Evolutionary conservation across 2,888 invertebrate species (phyloP).

Genomic region (Melieria picta): DNA sequence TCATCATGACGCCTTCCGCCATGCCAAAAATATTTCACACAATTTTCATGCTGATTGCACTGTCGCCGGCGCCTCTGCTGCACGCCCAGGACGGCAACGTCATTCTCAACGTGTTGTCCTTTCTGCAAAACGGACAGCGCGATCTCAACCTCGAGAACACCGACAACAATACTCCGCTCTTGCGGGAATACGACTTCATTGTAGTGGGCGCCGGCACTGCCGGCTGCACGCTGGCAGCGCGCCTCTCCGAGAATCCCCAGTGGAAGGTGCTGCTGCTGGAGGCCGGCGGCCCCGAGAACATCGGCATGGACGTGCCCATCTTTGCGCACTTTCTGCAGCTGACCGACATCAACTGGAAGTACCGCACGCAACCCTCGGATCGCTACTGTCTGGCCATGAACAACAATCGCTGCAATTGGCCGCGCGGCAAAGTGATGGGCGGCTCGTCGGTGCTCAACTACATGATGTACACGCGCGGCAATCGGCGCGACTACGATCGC

Average conservation of each 20-base stretch:
- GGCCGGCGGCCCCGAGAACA: slow-evolving; percentile 77
- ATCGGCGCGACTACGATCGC: slow-evolving; percentile 76
- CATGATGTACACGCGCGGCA: slow-evolving; percentile 81
- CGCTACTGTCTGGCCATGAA: slow-evolving; percentile 78
- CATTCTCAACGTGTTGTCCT: slow-evolving; percentile 45
- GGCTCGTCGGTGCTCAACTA: slow-evolving; percentile 83
- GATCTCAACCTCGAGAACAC: slow-evolving; percentile 52
- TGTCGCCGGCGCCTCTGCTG: neutral
- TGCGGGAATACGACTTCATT: slow-evolving; percentile 76
- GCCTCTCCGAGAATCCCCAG: slow-evolving; percentile 75
- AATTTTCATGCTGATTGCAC: no score
- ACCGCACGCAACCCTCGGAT: slow-evolving; percentile 78
- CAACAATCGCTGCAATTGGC: slow-evolving; percentile 79
- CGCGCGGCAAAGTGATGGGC: slow-evolving; percentile 83
- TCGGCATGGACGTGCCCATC: slow-evolving; percentile 78
- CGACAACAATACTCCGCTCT: slow-evolving; percentile 49
- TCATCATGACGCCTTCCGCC: no score
- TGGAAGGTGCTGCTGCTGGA: slow-evolving; percentile 76
- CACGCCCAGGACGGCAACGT: slow-evolving; percentile 41
- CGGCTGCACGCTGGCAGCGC: slow-evolving; percentile 79
- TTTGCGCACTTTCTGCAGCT: slow-evolving; percentile 77
- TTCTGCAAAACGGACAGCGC: slow-evolving; percentile 52
- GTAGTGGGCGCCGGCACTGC: slow-evolving; percentile 84
- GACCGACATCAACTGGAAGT: slow-evolving; percentile 80
- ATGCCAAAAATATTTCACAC: no score